Conservation (phyloP, 92 coral and sea anemone species). For the Desmophyllum pertusum region DNA sequence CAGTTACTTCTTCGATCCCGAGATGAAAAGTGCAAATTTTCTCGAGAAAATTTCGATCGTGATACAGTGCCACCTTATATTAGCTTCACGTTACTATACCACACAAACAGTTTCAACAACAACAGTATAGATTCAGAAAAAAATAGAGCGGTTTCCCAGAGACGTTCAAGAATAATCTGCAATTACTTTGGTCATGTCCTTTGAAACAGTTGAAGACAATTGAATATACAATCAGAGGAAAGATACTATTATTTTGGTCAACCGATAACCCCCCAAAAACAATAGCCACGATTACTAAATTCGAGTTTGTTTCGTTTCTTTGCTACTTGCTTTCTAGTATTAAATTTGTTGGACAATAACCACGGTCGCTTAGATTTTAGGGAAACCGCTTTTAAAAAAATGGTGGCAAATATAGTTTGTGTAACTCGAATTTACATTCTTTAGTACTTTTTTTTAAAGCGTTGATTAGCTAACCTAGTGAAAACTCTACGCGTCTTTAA, state of each 20-base stretch:
- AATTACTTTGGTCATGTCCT: background rate
- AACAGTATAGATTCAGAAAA: no score
- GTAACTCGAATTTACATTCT: background rate
- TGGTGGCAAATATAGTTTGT: background rate
- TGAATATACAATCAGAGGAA: background rate
- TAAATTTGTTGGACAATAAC: background rate
- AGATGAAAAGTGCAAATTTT: no score
- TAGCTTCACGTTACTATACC: background rate
- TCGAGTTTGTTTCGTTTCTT: background rate
- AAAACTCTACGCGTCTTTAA: background rate
- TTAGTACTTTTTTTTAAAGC: no score
- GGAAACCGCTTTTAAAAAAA: background rate
- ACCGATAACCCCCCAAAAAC: background rate
- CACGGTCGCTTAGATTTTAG: background rate
- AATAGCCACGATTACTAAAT: background rate
- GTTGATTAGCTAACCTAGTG: background rate
- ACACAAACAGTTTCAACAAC: background rate
- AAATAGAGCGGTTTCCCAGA: background rate
- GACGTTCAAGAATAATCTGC: background rate
- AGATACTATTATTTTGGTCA: background rate
- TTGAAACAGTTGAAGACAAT: background rate
- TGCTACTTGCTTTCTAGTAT: no score
- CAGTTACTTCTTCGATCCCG: background rate
- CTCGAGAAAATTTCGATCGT: no score
- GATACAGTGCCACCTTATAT: background rate